Conservation (phyloP, 2,797 vertebrate genomes). For the Tinamus major region DNA sequence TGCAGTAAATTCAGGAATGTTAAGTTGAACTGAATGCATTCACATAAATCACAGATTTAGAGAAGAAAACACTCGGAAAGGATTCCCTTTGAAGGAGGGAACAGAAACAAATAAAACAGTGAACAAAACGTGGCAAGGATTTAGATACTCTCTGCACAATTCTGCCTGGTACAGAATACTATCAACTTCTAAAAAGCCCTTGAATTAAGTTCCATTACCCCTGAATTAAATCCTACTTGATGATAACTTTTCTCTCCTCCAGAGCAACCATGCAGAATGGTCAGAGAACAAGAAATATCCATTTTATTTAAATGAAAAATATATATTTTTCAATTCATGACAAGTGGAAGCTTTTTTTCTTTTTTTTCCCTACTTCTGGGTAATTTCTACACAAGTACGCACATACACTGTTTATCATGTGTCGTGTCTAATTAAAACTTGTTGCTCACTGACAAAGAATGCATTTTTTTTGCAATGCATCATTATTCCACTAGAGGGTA, state of each 20-base stretch:
- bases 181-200: neutral
- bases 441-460: neutral
- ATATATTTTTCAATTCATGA: neutral
- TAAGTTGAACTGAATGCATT: neutral
- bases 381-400: neutral
- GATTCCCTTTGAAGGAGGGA: neutral
- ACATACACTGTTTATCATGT: rapidly evolving
- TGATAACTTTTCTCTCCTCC: neutral
- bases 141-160: neutral
- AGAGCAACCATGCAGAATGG: rapidly evolving
- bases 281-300: neutral
- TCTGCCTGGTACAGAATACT: neutral
- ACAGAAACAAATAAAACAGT: neutral
- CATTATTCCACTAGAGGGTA: slow-evolving; percentile 40
- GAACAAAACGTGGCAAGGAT: neutral
- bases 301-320: neutral
- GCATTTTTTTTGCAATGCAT: neutral
- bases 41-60: neutral
- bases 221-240: rapidly evolving
- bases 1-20: neutral
- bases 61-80: neutral
- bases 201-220: neutral
- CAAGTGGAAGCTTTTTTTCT: rapidly evolving
- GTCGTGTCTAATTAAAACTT: neutral
- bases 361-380: neutral